Evolutionary conservation across 2,113 vertebrate genomes (phyloP).

Genomic region (Nannobrachium achirus): DNA sequence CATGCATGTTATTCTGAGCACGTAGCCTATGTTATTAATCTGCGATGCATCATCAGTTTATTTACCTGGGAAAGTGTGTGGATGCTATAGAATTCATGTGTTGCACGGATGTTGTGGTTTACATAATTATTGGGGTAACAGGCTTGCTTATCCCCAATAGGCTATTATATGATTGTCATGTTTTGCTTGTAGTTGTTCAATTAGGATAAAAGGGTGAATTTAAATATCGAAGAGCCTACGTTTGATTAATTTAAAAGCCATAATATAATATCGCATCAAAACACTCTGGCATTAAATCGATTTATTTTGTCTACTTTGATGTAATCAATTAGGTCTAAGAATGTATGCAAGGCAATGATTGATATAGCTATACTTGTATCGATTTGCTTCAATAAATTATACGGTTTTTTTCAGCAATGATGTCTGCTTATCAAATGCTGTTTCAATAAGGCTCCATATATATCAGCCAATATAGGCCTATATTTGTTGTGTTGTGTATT

Average conservation of each 20-base stretch:
- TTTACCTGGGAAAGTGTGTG: not conserved
- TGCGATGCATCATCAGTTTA: not conserved
- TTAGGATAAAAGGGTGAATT: constrained; percentile 1
- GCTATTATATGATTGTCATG: not conserved
- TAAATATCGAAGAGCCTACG: not conserved
- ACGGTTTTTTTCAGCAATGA: not conserved
- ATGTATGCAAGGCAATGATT: constrained; percentile 25
- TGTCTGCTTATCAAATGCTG: constrained; percentile 1
- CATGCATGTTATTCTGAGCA: constrained; percentile 10
- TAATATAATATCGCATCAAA: constrained; percentile 19
- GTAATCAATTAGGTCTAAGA: constrained; percentile 5
- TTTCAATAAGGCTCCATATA: not conserved
- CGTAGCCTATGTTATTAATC: constrained; percentile 2
- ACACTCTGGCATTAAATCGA: constrained; percentile 31
- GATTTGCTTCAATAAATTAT: constrained; percentile 47
- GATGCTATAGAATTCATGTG: constrained; percentile 14
- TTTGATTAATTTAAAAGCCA: constrained; percentile 22
- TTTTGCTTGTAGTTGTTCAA: not conserved
- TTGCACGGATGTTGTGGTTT: not conserved
- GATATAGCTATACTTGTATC: constrained; percentile 23
- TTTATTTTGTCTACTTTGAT: constrained; percentile 32
- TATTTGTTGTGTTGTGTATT: not conserved
- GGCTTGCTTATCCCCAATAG: not conserved
- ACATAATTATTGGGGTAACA: not conserved
- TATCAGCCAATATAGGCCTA: not conserved